Conservation (phyloP, 2,888 invertebrate species). For the Tetragonula carbonaria region DNA sequence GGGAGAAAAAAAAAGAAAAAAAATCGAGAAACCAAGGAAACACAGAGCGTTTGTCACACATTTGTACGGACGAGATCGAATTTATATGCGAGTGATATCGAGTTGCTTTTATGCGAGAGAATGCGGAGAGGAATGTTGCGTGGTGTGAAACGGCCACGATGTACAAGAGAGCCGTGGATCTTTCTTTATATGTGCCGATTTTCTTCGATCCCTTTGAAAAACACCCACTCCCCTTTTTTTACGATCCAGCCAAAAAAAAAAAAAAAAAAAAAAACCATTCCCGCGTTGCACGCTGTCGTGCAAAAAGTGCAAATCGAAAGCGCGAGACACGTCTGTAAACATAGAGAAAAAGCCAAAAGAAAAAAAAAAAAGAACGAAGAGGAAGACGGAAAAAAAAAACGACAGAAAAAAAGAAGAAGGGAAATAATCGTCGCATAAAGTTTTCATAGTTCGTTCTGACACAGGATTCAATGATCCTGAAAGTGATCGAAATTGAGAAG, state of each 20-base stretch:
- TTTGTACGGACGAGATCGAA: constrained; percentile 34
- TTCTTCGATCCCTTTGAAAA: constrained; percentile 21
- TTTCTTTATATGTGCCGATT: constrained; percentile 22
- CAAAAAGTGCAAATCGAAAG: neutral
- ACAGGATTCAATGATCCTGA: neutral
- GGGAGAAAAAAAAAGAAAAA: neutral
- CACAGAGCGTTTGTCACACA: constrained; percentile 3
- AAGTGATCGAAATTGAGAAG: constrained; percentile 10
- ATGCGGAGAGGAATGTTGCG: constrained; percentile 5
- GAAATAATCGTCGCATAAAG: too few species aligned
- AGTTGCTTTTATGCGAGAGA: constrained; percentile 27
- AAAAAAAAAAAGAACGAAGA: neutral
- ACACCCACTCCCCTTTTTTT: neutral
- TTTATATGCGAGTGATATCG: constrained; percentile 41
- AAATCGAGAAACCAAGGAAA: neutral
- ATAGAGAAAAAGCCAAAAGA: neutral
- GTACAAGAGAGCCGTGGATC: neutral
- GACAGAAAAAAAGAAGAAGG: neutral
- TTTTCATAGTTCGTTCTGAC: neutral
- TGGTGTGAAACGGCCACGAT: neutral
- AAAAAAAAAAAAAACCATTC: neutral
- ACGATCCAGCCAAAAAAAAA: neutral
- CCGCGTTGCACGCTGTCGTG: neutral
- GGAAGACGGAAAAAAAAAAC: too few species aligned
- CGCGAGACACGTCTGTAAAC: neutral